A percentile compares a stretch with the other conserved stretches of the same genome.
Evolutionary conservation across 1,140 invertebrate genomes (phyloP).

Genomic region (Habropoda laboriosa): DNA sequence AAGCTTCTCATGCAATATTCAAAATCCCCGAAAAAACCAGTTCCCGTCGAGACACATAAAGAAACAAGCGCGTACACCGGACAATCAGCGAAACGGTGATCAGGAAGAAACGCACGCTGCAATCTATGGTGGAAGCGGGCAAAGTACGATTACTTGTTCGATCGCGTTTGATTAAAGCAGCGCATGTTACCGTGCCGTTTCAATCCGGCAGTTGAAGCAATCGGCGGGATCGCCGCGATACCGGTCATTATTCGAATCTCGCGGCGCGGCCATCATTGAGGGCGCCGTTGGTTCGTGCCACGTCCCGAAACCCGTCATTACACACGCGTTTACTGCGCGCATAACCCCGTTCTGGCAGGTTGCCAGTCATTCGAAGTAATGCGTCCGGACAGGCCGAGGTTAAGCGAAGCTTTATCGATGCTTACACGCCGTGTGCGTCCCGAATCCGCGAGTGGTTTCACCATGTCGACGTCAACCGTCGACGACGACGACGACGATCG

Average conservation of each 20-base stretch:
- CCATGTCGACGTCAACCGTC: too few relatives aligned
- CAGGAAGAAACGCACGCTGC: not conserved
- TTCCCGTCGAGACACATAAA: not conserved
- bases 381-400: conserved; percentile 55
- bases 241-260: conserved; percentile 68
- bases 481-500: not conserved
- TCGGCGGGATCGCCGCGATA: conserved; percentile 62
- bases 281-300: conserved; percentile 65
- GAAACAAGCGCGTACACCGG: not conserved
- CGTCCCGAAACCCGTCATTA: conserved; percentile 74
- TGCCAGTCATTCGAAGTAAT: conserved; percentile 71
- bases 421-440: conserved; percentile 23
- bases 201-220: conserved; percentile 40
- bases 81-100: not conserved
- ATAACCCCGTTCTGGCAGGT: conserved; percentile 65
- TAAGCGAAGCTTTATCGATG: conserved; percentile 61
- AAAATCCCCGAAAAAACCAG: too few relatives aligned
- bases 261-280: conserved; percentile 58
- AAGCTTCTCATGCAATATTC: too few relatives aligned
- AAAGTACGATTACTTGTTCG: not conserved
- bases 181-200: conserved; percentile 16
- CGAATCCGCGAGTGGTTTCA: not conserved
- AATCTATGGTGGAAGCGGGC: not conserved
- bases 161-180: conserved; percentile 27
- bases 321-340: conserved; percentile 63